These are phyloP conservation scores for Donacobius atricapilla DNA, from an alignment of 2,113 vertebrate genomes.

Conservation along the genomic window DNA sequence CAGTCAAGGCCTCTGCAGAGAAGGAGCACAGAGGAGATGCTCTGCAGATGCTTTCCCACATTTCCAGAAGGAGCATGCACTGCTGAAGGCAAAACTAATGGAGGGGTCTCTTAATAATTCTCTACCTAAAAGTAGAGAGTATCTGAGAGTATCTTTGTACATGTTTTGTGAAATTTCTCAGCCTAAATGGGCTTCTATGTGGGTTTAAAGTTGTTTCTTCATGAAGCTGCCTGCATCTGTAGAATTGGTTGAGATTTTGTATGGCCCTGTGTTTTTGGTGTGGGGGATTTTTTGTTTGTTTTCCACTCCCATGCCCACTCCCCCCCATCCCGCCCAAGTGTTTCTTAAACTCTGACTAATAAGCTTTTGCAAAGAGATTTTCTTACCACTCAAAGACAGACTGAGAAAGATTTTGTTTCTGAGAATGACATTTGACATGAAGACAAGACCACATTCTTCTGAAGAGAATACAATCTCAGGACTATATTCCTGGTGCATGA, in stretches of 20 bases:
- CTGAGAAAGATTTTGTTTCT: background rate
- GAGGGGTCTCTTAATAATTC: background rate
- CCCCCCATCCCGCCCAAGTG: background rate
- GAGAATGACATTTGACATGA: background rate
- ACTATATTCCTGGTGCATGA: background rate
- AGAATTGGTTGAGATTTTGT: background rate
- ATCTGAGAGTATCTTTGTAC: background rate
- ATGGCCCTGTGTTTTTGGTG: background rate
- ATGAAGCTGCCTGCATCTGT: background rate
- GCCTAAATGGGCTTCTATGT: background rate
- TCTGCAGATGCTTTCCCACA: background rate
- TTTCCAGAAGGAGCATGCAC: background rate
- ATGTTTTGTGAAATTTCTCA: background rate
- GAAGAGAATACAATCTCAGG: background rate
- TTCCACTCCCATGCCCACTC: accelerated
- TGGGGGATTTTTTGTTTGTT: background rate
- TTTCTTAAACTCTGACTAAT: background rate
- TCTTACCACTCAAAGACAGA: background rate
- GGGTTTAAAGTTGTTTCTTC: background rate
- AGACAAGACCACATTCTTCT: background rate
- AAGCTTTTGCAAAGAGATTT: background rate
- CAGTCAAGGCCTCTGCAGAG: background rate
- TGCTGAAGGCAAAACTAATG: background rate
- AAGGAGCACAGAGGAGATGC: background rate
- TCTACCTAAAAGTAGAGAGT: background rate